These are phyloP conservation scores for Dermolepida albohirtum DNA, from an alignment of 2,888 invertebrate genomes.

Conservation along the genomic window DNA sequence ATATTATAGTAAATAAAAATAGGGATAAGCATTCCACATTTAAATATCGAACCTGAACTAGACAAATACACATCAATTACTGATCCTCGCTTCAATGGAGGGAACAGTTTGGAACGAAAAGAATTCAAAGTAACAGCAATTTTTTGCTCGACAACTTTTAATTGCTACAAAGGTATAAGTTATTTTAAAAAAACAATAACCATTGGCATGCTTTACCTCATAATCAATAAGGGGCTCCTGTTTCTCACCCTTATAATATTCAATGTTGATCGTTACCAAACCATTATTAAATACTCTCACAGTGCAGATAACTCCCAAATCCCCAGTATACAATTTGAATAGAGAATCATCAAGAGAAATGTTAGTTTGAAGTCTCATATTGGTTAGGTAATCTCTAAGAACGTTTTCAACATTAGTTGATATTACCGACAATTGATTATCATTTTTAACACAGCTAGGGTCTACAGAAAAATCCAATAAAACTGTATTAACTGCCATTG, in stretches of 20 bases:
- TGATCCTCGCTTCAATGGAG: slow-evolving; percentile 85
- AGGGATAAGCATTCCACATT: slow-evolving; percentile 42
- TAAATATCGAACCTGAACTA: slow-evolving; percentile 81
- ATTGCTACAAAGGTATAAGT: slow-evolving; percentile 69
- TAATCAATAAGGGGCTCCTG: slow-evolving; percentile 79
- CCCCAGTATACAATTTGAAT: slow-evolving; percentile 77
- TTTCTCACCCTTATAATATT: slow-evolving; percentile 82
- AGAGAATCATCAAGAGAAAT: slow-evolving; percentile 78
- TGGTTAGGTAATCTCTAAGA: slow-evolving; percentile 77
- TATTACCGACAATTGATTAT: slow-evolving; percentile 74
- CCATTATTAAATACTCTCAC: slow-evolving; percentile 81
- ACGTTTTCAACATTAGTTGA: slow-evolving; percentile 77
- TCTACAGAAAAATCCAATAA: slow-evolving; percentile 84
- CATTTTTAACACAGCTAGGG: slow-evolving; percentile 74
- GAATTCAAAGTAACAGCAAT: slow-evolving; percentile 78
- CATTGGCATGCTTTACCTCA: slow-evolving; percentile 71
- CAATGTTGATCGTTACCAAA: slow-evolving; percentile 83
- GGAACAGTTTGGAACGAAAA: slow-evolving; percentile 82
- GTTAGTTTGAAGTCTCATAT: slow-evolving; percentile 76
- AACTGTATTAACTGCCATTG: slow-evolving; percentile 84
- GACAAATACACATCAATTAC: slow-evolving; percentile 87
- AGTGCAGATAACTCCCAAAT: slow-evolving; percentile 76
- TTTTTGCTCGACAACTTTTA: slow-evolving; percentile 81
- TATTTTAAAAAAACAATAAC: slow-evolving; percentile 6
- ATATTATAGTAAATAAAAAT: slow-evolving; percentile 44